Evolutionary conservation across 2,888 invertebrate genomes (phyloP).

Genomic region (Lithophane semibrunnea): DNA sequence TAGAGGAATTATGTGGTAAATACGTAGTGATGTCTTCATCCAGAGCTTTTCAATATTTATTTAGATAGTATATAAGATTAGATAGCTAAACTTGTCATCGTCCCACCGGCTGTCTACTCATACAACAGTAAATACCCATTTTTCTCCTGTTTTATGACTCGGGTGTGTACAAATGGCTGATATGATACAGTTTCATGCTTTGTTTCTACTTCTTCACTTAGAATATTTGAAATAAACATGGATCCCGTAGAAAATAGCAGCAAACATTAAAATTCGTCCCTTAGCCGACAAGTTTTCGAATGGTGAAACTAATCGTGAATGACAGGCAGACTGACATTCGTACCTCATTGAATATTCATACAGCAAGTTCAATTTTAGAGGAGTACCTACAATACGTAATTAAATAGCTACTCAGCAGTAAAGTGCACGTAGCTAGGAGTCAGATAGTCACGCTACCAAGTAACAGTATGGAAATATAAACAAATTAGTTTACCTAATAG

Average conservation of each 20-base stretch:
- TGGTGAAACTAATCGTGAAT: conserved; percentile 33
- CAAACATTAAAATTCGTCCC: conserved; percentile 10
- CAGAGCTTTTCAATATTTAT: conserved; percentile 14
- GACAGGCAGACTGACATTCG: conserved; percentile 44
- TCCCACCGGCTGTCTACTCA: conserved; percentile 25
- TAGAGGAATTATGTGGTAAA: no score
- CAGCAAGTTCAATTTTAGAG: conserved; percentile 55
- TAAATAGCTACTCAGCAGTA: conserved; percentile 54
- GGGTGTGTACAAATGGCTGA: conserved; percentile 37
- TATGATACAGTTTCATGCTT: conserved; percentile 44
- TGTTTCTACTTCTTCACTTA: conserved; percentile 31
- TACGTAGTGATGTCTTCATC: background rate
- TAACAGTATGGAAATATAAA: conserved; percentile 70
- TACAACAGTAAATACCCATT: conserved; percentile 38
- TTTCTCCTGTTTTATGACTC: conserved; percentile 38
- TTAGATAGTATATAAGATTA: conserved; percentile 2
- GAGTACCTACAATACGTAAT: conserved; percentile 55
- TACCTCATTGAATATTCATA: conserved; percentile 62
- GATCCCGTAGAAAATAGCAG: conserved; percentile 1
- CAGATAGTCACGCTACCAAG: conserved; percentile 65
- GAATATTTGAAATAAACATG: conserved; percentile 19
- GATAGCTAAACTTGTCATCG: conserved; percentile 12
- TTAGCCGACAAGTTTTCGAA: conserved; percentile 17
- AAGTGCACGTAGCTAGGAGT: conserved; percentile 57
- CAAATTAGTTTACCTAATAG: conserved; percentile 72